These are phyloP conservation scores for Ferrisia virgata DNA, from an alignment of 2,888 invertebrate genomes.

Conservation along the genomic window DNA sequence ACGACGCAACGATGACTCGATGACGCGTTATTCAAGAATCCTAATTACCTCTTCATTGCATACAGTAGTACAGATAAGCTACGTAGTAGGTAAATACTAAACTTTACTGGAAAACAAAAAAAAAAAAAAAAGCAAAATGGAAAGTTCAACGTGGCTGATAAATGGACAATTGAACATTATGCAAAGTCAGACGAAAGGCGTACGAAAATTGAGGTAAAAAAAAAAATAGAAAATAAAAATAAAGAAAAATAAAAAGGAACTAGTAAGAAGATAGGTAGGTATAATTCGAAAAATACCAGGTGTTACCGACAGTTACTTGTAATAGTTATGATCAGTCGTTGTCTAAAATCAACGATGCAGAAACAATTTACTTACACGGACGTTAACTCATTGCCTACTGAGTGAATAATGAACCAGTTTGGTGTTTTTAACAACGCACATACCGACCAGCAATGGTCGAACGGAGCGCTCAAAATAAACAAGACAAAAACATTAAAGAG, in stretches of 20 bases:
- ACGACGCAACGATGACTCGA: too few species aligned
- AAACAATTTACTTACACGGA: conserved; percentile 45
- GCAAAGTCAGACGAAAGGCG: conserved; percentile 1
- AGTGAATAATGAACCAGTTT: conserved; percentile 44
- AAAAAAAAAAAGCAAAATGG: background rate
- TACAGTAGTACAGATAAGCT: too few species aligned
- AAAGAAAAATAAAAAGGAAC: too few species aligned
- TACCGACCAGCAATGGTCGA: background rate
- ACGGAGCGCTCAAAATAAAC: background rate
- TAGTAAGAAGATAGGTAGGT: conserved; percentile 32
- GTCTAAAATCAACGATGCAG: conserved; percentile 45
- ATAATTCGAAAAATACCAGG: conserved; percentile 33
- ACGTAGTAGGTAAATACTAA: too few species aligned
- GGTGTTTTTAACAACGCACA: conserved; percentile 34
- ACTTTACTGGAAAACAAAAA: background rate
- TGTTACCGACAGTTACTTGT: conserved; percentile 41
- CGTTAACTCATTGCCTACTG: conserved; percentile 41
- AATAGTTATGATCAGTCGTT: conserved; percentile 44
- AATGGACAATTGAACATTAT: background rate
- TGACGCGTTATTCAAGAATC: background rate
- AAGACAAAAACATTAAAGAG: conserved; percentile 15
- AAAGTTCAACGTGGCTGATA: conserved; percentile 22
- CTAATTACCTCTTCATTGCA: background rate
- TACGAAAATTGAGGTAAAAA: background rate
- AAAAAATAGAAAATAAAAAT: background rate